Base-by-base conservation (phyloP, 2,888 invertebrate genomes). In the Julus scandinavius region DNA sequence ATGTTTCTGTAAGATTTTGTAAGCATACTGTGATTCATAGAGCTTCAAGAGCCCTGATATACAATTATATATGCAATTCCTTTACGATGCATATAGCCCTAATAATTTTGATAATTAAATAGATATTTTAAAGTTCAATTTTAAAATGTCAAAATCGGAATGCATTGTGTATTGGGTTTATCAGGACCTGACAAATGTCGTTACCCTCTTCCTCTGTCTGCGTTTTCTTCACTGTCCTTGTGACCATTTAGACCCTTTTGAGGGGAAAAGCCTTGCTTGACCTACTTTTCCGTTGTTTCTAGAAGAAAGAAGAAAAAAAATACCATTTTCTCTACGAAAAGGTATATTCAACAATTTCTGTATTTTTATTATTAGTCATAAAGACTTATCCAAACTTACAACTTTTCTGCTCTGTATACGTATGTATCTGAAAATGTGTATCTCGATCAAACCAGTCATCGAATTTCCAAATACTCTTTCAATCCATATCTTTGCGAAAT, bases 201-300 rank as follows among this genome's bases (percentile, higher is more conserved):
- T 72, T 29, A 20, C 72, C 72, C 29, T 72, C 29, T 5, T 20
- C 72, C 72, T 20, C 72, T 72, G 72, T 20, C 29, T 72, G 72
- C 9, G 29, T 72, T n/a, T 72, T 72, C 72, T 72, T 29, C 29
- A 2, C 20, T 72, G 29, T 11, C 72, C 72, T 72, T 72, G 72
- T 72, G 72, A 72, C 72, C 72, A 72, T n/a, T 72, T 20, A 72
- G 72, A 29, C 29, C 72, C 6, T 72, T 72, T 72, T 72, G 72
- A 9, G 72, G 63, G 72, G 29, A 72, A 17, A 72, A 72, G 29
- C n/a, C 5, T 20, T 29, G 72, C 72, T 29, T 72, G 72, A 72
- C 72, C 72, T 72, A 72, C 63, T 72, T 72, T 72, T 72, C 72
- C 5, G 29, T 72, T 72, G 29, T 29, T 29, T 29, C 72, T 72